A percentile compares a stretch with the other conserved stretches of the same genome.
phyloP scores from a whole-genome alignment of 2,113 vertebrate species.

The Climacteris rufus region DNA sequence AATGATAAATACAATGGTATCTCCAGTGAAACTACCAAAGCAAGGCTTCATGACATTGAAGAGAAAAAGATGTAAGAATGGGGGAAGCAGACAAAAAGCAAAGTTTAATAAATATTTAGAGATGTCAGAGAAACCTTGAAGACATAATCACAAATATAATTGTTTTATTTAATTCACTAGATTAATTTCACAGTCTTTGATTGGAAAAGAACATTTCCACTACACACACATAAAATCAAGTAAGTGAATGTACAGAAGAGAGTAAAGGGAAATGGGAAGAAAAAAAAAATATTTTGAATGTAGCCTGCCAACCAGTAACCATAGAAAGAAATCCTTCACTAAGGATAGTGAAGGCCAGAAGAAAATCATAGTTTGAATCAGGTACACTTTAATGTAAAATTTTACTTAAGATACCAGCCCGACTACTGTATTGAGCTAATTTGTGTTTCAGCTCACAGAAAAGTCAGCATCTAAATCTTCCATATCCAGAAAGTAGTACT shows the following conservation, averaged over 20 bases:
- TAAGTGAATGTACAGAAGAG: not conserved
- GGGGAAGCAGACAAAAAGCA: not conserved
- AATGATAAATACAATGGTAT: not conserved
- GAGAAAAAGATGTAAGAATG: not conserved
- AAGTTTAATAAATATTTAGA: constrained; percentile 15
- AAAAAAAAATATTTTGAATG: not conserved
- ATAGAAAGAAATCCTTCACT: not conserved
- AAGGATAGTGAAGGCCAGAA: not conserved
- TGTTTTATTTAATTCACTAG: not conserved
- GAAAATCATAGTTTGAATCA: not conserved
- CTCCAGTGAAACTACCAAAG: not conserved
- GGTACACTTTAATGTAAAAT: not conserved
- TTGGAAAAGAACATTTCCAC: not conserved
- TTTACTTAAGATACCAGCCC: not conserved
- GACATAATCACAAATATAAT: not conserved
- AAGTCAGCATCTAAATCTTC: not conserved
- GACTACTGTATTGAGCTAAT: not conserved
- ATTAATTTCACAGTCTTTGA: constrained; percentile 11
- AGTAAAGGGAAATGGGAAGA: not conserved
- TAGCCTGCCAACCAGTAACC: not conserved
- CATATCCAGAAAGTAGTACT: not conserved
- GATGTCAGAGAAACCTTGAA: constrained; percentile 8
- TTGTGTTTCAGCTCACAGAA: not conserved
- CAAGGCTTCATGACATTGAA: not conserved
- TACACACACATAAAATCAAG: not conserved